A percentile compares a stretch with the other conserved stretches of the same genome.
Evolutionary conservation across 2,797 vertebrate species (phyloP).

Genomic region (Rhincodon typus): DNA sequence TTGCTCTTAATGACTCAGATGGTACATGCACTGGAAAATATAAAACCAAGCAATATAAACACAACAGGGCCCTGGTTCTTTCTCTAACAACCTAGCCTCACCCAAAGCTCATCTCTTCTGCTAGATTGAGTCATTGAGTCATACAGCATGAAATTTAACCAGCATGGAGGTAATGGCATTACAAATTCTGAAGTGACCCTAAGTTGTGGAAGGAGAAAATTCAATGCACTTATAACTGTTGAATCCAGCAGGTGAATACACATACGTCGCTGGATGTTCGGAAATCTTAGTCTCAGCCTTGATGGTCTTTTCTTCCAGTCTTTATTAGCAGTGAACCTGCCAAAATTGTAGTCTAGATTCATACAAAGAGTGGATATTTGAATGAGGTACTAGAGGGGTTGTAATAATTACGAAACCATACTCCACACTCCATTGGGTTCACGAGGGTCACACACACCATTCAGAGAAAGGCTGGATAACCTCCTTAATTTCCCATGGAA

Average conservation of each 20-base stretch:
- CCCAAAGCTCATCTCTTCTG: neutral
- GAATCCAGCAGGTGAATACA: neutral
- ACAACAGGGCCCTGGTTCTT: neutral
- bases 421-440: neutral
- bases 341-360: neutral
- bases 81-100: neutral
- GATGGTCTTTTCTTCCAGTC: neutral
- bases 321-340: neutral
- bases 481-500: too few relatives aligned
- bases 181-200: neutral
- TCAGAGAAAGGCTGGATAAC: too few relatives aligned
- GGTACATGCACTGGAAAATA: neutral
- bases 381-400: neutral
- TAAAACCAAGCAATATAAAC: neutral
- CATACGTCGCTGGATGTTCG: neutral
- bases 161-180: neutral
- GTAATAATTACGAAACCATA: neutral
- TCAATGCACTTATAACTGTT: neutral
- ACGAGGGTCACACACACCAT: too few relatives aligned
- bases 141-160: neutral
- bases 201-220: neutral
- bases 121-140: neutral
- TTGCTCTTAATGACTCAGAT: neutral
- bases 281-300: neutral
- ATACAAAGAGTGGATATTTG: neutral